A percentile compares a stretch with the other conserved stretches of the same genome.
Conservation (phyloP, 1,140 invertebrate genomes). For the Drosophila parvula region DNA sequence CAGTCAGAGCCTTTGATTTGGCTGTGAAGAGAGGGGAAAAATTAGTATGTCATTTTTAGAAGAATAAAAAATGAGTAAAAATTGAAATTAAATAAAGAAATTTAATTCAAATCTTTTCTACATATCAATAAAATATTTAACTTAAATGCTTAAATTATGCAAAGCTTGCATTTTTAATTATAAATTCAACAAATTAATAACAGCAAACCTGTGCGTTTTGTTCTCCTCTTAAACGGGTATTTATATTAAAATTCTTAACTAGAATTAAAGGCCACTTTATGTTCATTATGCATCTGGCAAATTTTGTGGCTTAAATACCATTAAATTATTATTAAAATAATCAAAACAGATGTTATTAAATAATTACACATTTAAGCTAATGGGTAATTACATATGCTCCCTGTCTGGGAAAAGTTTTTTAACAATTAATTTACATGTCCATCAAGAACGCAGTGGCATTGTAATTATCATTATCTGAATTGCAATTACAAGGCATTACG, state of each 20-base stretch:
- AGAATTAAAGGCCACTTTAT: neutral
- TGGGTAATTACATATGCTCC: neutral
- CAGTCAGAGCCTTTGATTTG: slow-evolving; percentile 56
- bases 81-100: neutral
- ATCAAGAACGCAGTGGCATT: neutral
- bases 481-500: neutral
- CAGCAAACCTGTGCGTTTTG: neutral
- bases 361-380: neutral
- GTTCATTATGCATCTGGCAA: neutral
- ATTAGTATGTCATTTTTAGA: neutral
- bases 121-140: neutral
- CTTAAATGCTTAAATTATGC: neutral
- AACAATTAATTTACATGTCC: neutral
- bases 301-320: neutral
- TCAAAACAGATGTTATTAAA: neutral
- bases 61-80: too few species aligned
- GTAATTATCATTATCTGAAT: slow-evolving; percentile 7
- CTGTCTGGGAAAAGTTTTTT: neutral
- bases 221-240: neutral
- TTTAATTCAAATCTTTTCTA: neutral
- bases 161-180: neutral
- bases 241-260: neutral
- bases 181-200: neutral
- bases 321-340: neutral
- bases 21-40: slow-evolving; percentile 43